These are phyloP conservation scores for Callospermophilus lateralis DNA, from an alignment of 2,113 vertebrate genomes.

Conservation along the genomic window DNA sequence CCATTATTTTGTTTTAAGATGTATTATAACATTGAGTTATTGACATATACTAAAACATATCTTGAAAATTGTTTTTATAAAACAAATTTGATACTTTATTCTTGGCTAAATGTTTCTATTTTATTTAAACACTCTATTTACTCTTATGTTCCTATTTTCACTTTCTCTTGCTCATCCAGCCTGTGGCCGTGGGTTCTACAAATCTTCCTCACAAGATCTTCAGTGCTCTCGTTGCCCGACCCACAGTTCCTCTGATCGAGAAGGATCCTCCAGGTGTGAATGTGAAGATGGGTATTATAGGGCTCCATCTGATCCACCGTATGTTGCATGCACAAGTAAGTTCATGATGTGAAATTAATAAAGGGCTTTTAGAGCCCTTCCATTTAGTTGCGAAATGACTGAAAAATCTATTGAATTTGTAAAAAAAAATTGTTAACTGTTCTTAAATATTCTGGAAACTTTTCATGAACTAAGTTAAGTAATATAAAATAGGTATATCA, in stretches of 20 bases:
- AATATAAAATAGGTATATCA: constrained; percentile 32
- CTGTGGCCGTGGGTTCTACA: constrained; percentile 98
- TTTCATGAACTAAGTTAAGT: neutral
- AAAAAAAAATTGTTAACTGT: neutral
- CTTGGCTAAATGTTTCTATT: neutral
- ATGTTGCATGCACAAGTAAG: constrained; percentile 98
- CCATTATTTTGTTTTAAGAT: constrained; percentile 27
- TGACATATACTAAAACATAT: constrained; percentile 35
- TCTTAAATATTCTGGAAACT: neutral
- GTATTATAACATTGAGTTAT: constrained; percentile 40
- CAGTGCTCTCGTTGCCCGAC: constrained; percentile 97
- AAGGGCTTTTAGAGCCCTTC: neutral
- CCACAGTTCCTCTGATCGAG: constrained; percentile 97
- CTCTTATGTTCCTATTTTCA: constrained; percentile 42
- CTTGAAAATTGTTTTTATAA: constrained; percentile 30
- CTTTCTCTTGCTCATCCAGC: constrained; percentile 88
- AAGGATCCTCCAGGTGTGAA: constrained; percentile 97
- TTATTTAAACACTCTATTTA: neutral
- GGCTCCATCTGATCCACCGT: constrained; percentile 94
- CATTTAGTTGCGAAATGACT: neutral
- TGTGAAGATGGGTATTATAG: constrained; percentile 98
- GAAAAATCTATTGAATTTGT: neutral
- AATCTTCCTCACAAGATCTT: constrained; percentile 99
- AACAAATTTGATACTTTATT: neutral
- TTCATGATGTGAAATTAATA: constrained; percentile 74